Evolutionary conservation across 2,888 invertebrate genomes (phyloP), one percentile per base, ranked within the genome.

Genomic region (Lepas anatifera): DNA sequence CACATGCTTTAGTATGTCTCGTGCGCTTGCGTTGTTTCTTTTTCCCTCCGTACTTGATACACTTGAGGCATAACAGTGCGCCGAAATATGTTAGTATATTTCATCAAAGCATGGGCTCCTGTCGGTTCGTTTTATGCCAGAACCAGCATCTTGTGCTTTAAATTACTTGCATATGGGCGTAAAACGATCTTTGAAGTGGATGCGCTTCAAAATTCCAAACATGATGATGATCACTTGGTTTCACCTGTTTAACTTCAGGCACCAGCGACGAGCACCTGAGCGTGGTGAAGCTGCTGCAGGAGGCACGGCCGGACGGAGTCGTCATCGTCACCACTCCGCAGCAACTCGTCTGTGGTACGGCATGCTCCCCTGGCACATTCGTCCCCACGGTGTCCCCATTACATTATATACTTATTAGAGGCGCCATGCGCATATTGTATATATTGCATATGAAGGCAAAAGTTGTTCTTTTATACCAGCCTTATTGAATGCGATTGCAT

Each of bases 321-420:
- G 80, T 96, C 58, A 84, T 98, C 72, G 89, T 99, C 11, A 95
- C 94, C 67, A 97, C 98, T 1, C 98, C 99, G 1, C 98, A 98
- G 68, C 67, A 67, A 32, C 63, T 72, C 43, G 68, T 70, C 41
- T 70, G 71, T 32, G 72, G 72, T 72, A 43, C 35, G 63, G n/a
- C n/a, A n/a, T 67, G 29, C 22, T 8, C 37, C 2, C 25, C 29
- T 25, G 48, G 35, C n/a, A n/a, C n/a, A n/a, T n/a, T n/a, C n/a
- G n/a, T n/a, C n/a, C n/a, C n/a, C n/a, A n/a, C n/a, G n/a, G n/a
- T n/a, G n/a, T n/a, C n/a, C n/a, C n/a, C n/a, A n/a, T n/a, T n/a
- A n/a, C n/a, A n/a, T n/a, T n/a, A n/a, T n/a, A n/a, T n/a, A n/a
- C n/a, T n/a, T n/a, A n/a, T n/a, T n/a, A n/a, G n/a, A n/a, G n/a